Evolutionary conservation across 2,888 invertebrate genomes (phyloP).

Genomic region (Oxyteleia sp.): DNA sequence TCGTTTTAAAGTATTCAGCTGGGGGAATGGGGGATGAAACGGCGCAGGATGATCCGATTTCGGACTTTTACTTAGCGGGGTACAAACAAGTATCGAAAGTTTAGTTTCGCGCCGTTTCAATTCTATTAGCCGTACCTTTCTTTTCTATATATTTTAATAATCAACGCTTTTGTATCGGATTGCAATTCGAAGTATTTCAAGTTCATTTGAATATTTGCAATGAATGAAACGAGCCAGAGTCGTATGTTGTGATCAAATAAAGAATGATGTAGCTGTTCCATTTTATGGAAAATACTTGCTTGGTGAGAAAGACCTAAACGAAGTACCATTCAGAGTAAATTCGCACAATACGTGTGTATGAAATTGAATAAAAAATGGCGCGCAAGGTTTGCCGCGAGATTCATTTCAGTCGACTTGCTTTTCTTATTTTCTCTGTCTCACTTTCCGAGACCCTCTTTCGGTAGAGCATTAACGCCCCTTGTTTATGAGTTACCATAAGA

Average conservation of each 20-base stretch:
- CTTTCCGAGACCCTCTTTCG: constrained; percentile 66
- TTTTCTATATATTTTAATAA: constrained; percentile 30
- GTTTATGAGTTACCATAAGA: constrained; percentile 77
- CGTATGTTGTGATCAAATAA: constrained; percentile 19
- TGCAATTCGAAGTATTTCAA: too few relatives aligned
- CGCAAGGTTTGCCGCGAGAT: constrained; percentile 54
- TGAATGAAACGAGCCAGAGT: not conserved
- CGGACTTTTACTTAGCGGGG: constrained; percentile 63
- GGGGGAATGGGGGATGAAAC: constrained; percentile 64
- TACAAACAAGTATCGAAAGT: constrained; percentile 71
- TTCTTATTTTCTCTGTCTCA: constrained; percentile 66
- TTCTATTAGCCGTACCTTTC: constrained; percentile 45
- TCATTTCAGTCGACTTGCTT: constrained; percentile 70
- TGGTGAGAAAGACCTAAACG: constrained; percentile 30
- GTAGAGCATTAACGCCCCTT: constrained; percentile 77
- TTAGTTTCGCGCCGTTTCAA: constrained; percentile 45
- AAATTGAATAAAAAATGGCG: constrained; percentile 62
- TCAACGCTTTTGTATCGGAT: constrained; percentile 15
- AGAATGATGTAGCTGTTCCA: constrained; percentile 24
- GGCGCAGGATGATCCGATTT: constrained; percentile 62
- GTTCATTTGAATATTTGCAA: too few relatives aligned
- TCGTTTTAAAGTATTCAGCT: constrained; percentile 75
- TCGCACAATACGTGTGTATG: constrained; percentile 25
- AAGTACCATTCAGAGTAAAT: constrained; percentile 32
- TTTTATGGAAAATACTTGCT: constrained; percentile 30